A percentile compares a stretch with the other conserved stretches of the same genome.
Evolutionary conservation across 2,113 vertebrate species (phyloP).

Genomic region (Crotalus horridus): DNA sequence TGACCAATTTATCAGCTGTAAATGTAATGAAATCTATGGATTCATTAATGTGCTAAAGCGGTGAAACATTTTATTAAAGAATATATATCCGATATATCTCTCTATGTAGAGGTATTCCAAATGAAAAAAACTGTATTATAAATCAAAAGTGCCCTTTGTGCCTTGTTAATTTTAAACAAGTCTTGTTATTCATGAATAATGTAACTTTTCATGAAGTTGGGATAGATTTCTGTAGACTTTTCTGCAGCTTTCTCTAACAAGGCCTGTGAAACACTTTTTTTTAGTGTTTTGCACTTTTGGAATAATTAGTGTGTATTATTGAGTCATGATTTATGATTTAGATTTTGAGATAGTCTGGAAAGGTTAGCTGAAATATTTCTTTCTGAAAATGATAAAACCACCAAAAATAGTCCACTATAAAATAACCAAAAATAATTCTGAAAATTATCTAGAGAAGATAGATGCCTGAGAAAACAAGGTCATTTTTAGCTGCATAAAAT

Average conservation of each 20-base stretch:
- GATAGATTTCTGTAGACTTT: neutral
- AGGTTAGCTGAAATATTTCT: neutral
- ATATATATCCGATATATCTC: neutral
- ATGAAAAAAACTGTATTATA: neutral
- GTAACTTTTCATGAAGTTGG: neutral
- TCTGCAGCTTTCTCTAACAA: neutral
- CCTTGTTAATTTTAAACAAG: neutral
- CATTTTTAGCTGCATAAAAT: neutral
- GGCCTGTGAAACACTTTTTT: neutral
- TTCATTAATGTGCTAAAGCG: neutral
- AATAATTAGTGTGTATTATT: neutral
- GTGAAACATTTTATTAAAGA: neutral
- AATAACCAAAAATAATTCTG: neutral
- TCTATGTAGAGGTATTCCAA: neutral
- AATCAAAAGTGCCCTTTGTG: neutral
- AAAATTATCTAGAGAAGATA: neutral
- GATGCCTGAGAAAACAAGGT: neutral
- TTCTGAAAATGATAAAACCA: neutral
- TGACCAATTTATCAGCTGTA: neutral
- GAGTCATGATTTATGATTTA: neutral
- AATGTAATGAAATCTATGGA: neutral
- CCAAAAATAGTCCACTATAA: neutral
- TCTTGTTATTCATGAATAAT: neutral
- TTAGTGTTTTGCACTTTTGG: neutral
- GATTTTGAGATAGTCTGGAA: neutral